Conservation (phyloP, 2,797 vertebrate genomes). For the Catostomus latipinnis region DNA sequence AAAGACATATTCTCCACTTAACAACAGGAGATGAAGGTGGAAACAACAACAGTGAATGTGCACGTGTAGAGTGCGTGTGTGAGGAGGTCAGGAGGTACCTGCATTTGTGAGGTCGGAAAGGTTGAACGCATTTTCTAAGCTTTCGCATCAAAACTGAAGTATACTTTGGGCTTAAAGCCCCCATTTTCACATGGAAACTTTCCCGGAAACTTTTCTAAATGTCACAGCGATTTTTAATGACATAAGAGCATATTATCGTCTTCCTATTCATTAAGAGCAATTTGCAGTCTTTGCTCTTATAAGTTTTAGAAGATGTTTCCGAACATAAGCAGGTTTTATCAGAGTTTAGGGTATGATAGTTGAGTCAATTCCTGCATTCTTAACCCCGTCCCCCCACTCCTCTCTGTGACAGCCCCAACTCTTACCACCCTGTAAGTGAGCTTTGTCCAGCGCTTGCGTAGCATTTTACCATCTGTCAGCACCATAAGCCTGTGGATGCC, state of each 20-base stretch:
- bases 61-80: no score
- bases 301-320: conserved; percentile 7
- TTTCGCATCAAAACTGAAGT: no score
- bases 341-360: conserved; percentile 65
- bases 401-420: conserved; percentile 15
- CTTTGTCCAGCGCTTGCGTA: conserved; percentile 67
- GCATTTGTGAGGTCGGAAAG: no score
- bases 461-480: conserved; percentile 80
- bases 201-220: background rate
- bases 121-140: no score
- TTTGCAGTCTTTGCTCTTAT: background rate
- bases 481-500: conserved; percentile 66
- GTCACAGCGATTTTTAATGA: conserved; percentile 4
- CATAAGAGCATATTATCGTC: background rate
- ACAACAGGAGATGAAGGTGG: no score
- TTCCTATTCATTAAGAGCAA: background rate
- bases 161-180: background rate
- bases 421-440: conserved; percentile 35
- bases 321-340: conserved; percentile 66
- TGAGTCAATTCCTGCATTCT: conserved; percentile 54
- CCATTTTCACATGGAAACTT: no score
- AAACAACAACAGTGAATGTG: no score
- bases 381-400: background rate
- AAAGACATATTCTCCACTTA: no score
- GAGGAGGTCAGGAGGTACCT: no score